Evolutionary conservation across 2,113 vertebrate genomes (phyloP).

Genomic region (Urocolius indicus): DNA sequence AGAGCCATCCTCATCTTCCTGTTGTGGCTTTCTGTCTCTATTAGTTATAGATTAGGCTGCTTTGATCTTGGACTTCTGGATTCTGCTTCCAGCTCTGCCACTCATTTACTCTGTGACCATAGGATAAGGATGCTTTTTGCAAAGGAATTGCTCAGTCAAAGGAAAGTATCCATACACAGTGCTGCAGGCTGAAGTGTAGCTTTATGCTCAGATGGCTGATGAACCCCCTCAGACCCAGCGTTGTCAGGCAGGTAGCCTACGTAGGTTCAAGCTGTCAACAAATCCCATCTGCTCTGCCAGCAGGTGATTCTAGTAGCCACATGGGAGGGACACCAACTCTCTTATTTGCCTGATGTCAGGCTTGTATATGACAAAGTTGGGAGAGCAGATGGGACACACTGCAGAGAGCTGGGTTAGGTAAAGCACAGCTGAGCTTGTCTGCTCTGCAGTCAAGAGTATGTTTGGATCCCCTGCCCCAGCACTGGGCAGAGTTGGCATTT

Average conservation of each 20-base stretch:
- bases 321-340: not conserved
- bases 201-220: not conserved
- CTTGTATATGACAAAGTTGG: not conserved
- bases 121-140: not conserved
- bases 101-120: not conserved
- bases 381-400: not conserved
- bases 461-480: not conserved
- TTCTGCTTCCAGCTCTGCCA: not conserved
- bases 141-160: not conserved
- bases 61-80: not conserved
- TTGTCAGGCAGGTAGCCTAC: not conserved
- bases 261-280: not conserved
- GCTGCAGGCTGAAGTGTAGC: not conserved
- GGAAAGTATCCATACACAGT: fast-evolving
- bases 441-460: not conserved
- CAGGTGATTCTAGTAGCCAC: not conserved
- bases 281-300: slow-evolving; percentile 37
- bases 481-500: not conserved
- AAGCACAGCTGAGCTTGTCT: not conserved
- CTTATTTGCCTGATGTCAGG: not conserved
- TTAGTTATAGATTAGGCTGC: not conserved
- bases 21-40: not conserved
- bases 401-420: not conserved
- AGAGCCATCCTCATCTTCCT: not conserved
- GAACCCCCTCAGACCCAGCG: not conserved